Base-by-base conservation (phyloP, 2,797 vertebrate species). In the Telmatherina bonti region DNA sequence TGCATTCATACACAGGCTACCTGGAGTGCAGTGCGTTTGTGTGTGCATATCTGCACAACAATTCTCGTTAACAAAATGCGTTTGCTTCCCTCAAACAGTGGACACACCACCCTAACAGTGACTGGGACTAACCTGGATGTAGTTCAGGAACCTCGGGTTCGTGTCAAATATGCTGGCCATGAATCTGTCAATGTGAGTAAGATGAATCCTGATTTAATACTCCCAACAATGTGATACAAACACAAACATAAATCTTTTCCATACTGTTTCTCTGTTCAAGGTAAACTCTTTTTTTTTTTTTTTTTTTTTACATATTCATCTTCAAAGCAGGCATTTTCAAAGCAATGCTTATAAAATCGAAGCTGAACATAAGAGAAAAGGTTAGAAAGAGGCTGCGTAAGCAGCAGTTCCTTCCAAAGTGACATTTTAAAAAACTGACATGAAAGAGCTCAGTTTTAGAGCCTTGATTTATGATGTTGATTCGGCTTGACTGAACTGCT, bases 91-190 rank as follows among this genome's bases (percentile, higher is more conserved):
- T 22, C 35, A 52, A 58, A 76, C 90, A 99, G 97, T 0, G 97
- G 97, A 10, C 94, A 97, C 94, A 99, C 97, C 0, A 95, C 96
- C 9, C 91, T 99, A 88, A 98, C 95, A 0, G 74, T 99, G 88
- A 97, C 95, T 0, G 97, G 97, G 73, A 97, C 96, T 89, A 98
- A 99, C 89, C 92, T 99, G 88, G 97, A 98, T 15, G 95, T 97
- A 64, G 95, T 99, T 79, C 97, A 99, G 88, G 97, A 98, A 83
- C 97, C 97, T 0, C 93, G 96, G 69, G 93, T 99, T 84, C 93
- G 97, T 52, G 95, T 97, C 88, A 98, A 97, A 90, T 95, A 96
- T 66, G 96, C 93, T 0, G 96, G 96, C 72, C 96, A 95, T 30
- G 97, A 99, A 87, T 98, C 96, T 15, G 94, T 98, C 84, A 98